Evolutionary conservation across 2,888 invertebrate genomes (phyloP).

Genomic region (Lepidocyrtoides sp.): DNA sequence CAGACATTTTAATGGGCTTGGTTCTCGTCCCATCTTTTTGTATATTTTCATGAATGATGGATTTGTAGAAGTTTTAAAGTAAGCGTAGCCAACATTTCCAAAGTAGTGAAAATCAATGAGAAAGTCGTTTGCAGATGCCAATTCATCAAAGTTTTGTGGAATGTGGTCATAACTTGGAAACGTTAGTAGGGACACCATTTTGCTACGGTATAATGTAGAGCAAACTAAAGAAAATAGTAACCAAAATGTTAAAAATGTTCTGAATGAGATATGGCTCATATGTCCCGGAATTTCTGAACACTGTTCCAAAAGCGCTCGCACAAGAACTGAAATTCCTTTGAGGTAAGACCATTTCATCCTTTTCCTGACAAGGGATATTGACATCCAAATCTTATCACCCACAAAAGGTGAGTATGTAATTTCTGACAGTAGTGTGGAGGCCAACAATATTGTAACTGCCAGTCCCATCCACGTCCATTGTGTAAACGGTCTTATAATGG

Average conservation of each 20-base stretch:
- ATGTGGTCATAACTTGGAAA: constrained; percentile 67
- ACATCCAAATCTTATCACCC: not conserved
- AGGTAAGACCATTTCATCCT: no score
- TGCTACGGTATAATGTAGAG: constrained; percentile 72
- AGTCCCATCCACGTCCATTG: no score
- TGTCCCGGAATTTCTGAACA: constrained; percentile 31
- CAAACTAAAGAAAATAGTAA: constrained; percentile 49
- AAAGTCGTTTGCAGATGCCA: constrained; percentile 17
- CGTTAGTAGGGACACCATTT: constrained; percentile 74
- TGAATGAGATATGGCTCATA: constrained; percentile 39
- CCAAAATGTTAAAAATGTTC: constrained; percentile 54
- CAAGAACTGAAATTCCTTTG: no score
- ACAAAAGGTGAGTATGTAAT: not conserved
- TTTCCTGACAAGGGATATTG: no score
- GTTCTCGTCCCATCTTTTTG: constrained; percentile 56
- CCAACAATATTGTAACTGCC: not conserved
- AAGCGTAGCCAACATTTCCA: constrained; percentile 67
- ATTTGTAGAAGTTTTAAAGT: constrained; percentile 71
- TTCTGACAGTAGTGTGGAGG: not conserved
- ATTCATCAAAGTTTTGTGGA: constrained; percentile 73
- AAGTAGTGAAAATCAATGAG: constrained; percentile 71
- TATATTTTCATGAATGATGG: constrained; percentile 50
- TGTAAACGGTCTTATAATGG: no score
- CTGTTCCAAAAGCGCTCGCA: constrained; percentile 33
- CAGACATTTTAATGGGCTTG: constrained; percentile 57